phyloP scores from a whole-genome alignment of 1,140 invertebrate genomes.

The Caenorhabditis tropicalis region DNA sequence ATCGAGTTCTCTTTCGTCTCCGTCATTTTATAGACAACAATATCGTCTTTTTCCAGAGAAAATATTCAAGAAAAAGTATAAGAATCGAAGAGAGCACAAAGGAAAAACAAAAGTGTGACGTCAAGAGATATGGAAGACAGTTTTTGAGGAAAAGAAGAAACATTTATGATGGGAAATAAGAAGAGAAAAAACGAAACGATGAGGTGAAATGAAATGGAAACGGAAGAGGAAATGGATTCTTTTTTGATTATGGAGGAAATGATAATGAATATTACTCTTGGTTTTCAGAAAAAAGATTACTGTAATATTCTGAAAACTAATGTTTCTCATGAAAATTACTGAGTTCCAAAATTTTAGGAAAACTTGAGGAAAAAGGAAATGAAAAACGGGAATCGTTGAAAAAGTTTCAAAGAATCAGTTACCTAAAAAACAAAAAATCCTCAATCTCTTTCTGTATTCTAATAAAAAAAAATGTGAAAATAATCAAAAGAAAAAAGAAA shows the following conservation, averaged over 20 bases:
- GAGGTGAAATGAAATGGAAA: not conserved
- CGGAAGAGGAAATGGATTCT: not conserved
- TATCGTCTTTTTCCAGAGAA: not conserved
- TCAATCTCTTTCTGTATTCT: too few species aligned
- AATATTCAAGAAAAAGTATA: not conserved
- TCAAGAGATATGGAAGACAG: not conserved
- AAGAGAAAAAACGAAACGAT: not conserved
- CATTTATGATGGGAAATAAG: slow-evolving; percentile 2
- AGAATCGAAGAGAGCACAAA: not conserved
- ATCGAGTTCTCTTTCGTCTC: not conserved
- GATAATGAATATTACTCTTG: too few species aligned
- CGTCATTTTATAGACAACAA: slow-evolving; percentile 9
- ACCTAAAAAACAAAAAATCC: too few species aligned
- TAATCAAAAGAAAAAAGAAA: not conserved
- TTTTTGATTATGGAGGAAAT: too few species aligned
- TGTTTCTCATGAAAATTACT: too few species aligned
- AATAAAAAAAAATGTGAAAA: too few species aligned
- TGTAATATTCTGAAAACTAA: too few species aligned
- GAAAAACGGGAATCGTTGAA: too few species aligned
- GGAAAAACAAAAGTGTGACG: not conserved
- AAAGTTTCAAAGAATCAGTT: too few species aligned
- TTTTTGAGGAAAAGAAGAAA: not conserved
- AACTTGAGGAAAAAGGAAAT: too few species aligned
- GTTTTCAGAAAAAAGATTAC: too few species aligned
- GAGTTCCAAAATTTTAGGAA: too few species aligned